Base-by-base conservation (phyloP, 2,888 invertebrate species). In the Drosophila algonquin region DNA sequence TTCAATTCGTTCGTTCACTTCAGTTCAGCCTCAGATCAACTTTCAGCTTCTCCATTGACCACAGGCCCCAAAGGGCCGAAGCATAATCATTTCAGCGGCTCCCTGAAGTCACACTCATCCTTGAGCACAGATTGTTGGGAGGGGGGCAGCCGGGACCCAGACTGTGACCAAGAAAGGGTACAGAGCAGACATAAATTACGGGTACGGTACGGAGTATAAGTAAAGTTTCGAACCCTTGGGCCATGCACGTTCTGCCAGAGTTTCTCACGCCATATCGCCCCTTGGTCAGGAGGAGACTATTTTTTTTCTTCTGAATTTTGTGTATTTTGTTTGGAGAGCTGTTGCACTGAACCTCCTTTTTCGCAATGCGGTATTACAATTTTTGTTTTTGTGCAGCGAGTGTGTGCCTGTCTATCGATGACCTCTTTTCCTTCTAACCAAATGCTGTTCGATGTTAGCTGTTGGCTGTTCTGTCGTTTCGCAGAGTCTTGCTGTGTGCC, bases 181-280 rank as follows among this genome's bases (percentile, higher is more conserved):
- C 71, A 40, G 6, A 40, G 74, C 73, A 65, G 77, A 73, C 76
- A 88, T 88, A 85, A 85, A 86, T 88, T 83, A 81, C 14, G 27
- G 7, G 27, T 27, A 27, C 27, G 27, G 27, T 7, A 7, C 14
- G 14, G 14, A 18, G 40, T 14, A 6, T 68, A 74, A 81, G 79
- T 76, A 59, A 65, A 63, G 72, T 61, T 82, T 87, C 53, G 61
- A 68, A 73, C 79, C 89, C 89, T 77, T 79, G 73, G 67, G 86
- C 85, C 50, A 75, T 89, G 89, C 86, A 86, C 86, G 86, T 84
- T 86, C 77, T 77, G 82, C 76, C 74, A 73, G 64, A 76, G 76
- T 88, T 85, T 85, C 85, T 88, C 85, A 85, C 85, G 85, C 76
- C 83, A 58, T 16, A 48, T 21, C 14, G 40, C 14, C 40, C 40